Base-by-base conservation (phyloP, 2,113 vertebrate genomes). In the Pithys albifrons region DNA sequence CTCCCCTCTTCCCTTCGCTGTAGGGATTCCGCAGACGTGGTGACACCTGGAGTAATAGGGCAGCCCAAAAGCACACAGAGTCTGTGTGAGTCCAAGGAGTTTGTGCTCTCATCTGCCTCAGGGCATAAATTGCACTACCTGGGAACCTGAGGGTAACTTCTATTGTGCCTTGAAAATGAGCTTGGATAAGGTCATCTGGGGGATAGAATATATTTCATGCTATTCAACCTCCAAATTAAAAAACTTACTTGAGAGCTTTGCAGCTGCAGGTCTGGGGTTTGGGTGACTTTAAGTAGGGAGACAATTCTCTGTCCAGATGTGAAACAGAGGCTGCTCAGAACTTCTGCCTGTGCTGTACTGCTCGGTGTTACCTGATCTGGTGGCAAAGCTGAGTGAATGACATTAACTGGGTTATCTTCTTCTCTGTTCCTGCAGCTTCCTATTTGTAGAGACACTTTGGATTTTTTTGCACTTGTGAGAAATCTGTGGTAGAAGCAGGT, bases 401-500 rank as follows among this genome's bases (percentile, higher is more conserved):
- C 43, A 49, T 58, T 59, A 88, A 80, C 82, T 85, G 57, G 85
- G 75, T 90, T 92, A 77, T 82, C 79, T 91, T 39, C 27, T 67
- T 55, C 65, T 70, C 88, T 89, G 29, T 84, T 87, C 62, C 65
- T 9, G 7, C 69, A 93, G 76, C 49, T 73, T 93, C 70, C 85
- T 86, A 35, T 86, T 89, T 84, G 82, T 45, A 46, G 65, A 89
- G 39, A 61, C 57, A 20, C 61, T 85, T 86, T 19, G 45, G 66
- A 41, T 49, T 70, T 59, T 48, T 81, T 92, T 81, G 0, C 51
- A 85, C 85, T 72, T 75, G 72, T 78, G 90, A 71, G 85, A 93
- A 94, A 91, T 95, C 88, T 90, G 55, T 84, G 69, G 69, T 74
- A 86, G 91, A 71, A 95, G 92, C 85, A 94, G 92, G 79, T 88